A percentile compares a stretch with the other conserved stretches of the same genome.
Evolutionary conservation across 2,888 invertebrate species (phyloP).

Genomic region (Archips xylosteana): DNA sequence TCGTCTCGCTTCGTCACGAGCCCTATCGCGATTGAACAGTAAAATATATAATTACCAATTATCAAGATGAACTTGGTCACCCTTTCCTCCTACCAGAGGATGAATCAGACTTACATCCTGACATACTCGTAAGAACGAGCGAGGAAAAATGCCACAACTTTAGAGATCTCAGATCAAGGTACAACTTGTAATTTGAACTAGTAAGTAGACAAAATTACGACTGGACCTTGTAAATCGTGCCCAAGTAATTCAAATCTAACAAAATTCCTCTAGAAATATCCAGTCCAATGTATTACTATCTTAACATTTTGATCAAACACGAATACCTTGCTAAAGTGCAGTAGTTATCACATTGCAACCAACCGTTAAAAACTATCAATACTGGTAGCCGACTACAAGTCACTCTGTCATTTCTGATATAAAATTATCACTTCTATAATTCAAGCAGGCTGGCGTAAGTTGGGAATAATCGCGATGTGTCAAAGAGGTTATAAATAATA

Average conservation of each 20-base stretch:
- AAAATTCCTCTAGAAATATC: constrained; percentile 11
- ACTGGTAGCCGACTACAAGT: constrained; percentile 27
- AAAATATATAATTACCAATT: no score
- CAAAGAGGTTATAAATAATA: no score
- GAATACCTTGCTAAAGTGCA: constrained; percentile 38
- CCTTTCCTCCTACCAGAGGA: no score
- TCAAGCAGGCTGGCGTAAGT: constrained; percentile 31
- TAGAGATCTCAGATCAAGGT: no score
- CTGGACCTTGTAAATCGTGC: not conserved
- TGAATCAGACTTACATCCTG: no score
- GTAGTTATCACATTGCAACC: constrained; percentile 26
- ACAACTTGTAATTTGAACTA: no score
- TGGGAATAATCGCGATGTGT: not conserved
- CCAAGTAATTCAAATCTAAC: not conserved
- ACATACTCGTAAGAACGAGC: no score
- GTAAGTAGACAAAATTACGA: not conserved
- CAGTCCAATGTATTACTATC: constrained; percentile 19
- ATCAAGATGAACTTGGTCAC: no score
- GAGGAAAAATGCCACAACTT: no score
- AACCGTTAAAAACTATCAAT: constrained; percentile 36
- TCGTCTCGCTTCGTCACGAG: no score
- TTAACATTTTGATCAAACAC: constrained; percentile 28
- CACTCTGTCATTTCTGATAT: constrained; percentile 39
- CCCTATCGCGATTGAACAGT: no score
- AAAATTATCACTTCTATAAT: constrained; percentile 42